Base-by-base conservation (phyloP, 1,140 invertebrate species). In the Zaprionus kolodkinae region DNA sequence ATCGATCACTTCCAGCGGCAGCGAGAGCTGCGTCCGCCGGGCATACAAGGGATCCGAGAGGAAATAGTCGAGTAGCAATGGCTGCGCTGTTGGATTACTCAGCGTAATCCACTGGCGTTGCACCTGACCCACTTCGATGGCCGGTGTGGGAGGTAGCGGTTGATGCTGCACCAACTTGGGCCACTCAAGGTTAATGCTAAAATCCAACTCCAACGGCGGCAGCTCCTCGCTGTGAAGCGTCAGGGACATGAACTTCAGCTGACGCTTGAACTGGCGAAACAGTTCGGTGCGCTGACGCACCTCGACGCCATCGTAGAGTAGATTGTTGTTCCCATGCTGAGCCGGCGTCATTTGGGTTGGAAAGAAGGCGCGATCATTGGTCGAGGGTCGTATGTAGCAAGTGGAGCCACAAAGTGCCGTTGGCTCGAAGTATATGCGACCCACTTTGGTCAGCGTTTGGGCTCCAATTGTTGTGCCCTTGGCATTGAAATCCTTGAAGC, bases 341-440 rank as follows among this genome's bases (percentile, higher is more conserved):
- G 1, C 61, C 63, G 7, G 27, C 62, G 15, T 33, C 64, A 2
- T 60, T 50, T 2, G 45, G 9, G 63, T 57, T n/a, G 54, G 61
- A 15, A 79, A 79, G 13, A 81, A 63, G 7, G 54, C 50, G 12
- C 54, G 17, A 4, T 61, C 69, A 17, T 79, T 76, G 11, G 38
- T 50, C 11, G 55, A 33, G 10, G 70, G 64, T 0, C 55, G 69
- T 50, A 96, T 94, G 91, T 98, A 98, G 93, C 97, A 98, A 56
- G 96, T 93, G 10, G 95, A 94, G 36, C 94, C 93, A 92, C 97
- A 98, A 45, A 94, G 93, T 50, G 94, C 91, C 40, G 94, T 94
- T 4, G 96, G 95, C 93, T 97, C 95, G 92, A 97, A 93, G 52
- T 92, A 91, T 11, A 94, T 93, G n/a, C 93, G 93, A 3, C 94